These are phyloP conservation scores for Laticauda laticaudata DNA, from an alignment of 2,113 vertebrate genomes.

Conservation along the genomic window DNA sequence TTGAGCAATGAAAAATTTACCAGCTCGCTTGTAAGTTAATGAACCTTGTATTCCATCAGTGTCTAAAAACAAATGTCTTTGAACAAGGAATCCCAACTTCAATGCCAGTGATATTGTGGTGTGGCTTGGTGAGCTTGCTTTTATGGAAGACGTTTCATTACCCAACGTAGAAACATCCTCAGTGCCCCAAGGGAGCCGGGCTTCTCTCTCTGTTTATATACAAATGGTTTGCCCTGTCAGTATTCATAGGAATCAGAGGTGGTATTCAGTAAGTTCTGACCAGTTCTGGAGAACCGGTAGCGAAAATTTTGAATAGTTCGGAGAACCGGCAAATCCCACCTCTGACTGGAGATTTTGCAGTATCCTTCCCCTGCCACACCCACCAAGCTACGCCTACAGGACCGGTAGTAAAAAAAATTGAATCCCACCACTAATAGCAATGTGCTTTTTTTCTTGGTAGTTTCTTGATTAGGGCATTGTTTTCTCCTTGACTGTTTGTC, in stretches of 20 bases:
- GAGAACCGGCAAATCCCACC: too few relatives aligned
- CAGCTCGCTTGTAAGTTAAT: neutral
- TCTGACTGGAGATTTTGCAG: too few relatives aligned
- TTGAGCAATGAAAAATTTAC: neutral
- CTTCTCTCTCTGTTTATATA: neutral
- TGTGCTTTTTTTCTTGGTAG: neutral
- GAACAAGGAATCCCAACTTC: neutral
- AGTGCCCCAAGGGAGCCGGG: neutral
- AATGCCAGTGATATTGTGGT: neutral
- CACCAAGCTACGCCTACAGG: too few relatives aligned
- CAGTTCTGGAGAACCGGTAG: too few relatives aligned
- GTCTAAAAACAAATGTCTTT: neutral
- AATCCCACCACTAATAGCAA: neutral
- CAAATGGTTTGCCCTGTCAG: neutral
- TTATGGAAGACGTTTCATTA: neutral
- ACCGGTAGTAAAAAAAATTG: too few relatives aligned
- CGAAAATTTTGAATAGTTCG: too few relatives aligned
- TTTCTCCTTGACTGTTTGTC: neutral
- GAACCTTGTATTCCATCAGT: neutral
- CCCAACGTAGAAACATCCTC: neutral
- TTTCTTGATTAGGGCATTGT: neutral
- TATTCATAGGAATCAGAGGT: neutral
- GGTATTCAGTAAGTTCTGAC: too few relatives aligned
- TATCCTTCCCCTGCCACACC: too few relatives aligned
- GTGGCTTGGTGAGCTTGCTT: neutral